phyloP scores from a whole-genome alignment of 1,140 invertebrate genomes.

The Panulirus ornatus region DNA sequence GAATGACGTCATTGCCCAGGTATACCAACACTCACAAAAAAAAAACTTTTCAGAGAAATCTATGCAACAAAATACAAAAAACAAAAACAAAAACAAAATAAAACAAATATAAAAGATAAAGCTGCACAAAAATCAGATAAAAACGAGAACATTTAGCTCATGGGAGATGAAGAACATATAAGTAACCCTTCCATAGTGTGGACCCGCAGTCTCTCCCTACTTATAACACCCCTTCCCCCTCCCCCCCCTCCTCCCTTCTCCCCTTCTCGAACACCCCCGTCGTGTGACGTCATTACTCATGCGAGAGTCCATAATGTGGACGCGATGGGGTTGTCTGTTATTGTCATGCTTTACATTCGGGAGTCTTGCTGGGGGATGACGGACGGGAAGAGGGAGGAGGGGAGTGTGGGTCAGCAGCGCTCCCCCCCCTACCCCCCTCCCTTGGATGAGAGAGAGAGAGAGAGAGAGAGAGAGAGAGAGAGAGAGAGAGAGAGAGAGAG shows the following conservation, averaged over 20 bases:
- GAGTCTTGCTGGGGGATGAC: background rate
- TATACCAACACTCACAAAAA: background rate
- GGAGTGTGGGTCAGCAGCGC: too few relatives aligned
- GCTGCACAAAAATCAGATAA: background rate
- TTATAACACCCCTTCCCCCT: background rate
- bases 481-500: too few relatives aligned
- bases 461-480: too few relatives aligned
- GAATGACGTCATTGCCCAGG: background rate
- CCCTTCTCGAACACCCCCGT: background rate
- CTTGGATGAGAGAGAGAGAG: background rate
- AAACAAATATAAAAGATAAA: too few relatives aligned
- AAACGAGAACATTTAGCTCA: background rate
- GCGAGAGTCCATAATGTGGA: constrained; percentile 1
- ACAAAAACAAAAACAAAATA: too few relatives aligned
- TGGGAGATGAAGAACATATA: background rate
- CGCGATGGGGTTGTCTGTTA: constrained; percentile 7
- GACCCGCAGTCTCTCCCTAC: background rate
- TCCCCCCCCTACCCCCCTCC: too few relatives aligned
- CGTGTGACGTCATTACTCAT: background rate
- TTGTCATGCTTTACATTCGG: background rate
- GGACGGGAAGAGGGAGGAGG: too few relatives aligned
- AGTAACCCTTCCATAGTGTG: background rate
- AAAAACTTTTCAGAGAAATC: too few relatives aligned
- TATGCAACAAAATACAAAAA: too few relatives aligned
- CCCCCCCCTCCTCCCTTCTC: background rate